phyloP scores from a whole-genome alignment of 2,888 invertebrate species.

The Anodontia alba region DNA sequence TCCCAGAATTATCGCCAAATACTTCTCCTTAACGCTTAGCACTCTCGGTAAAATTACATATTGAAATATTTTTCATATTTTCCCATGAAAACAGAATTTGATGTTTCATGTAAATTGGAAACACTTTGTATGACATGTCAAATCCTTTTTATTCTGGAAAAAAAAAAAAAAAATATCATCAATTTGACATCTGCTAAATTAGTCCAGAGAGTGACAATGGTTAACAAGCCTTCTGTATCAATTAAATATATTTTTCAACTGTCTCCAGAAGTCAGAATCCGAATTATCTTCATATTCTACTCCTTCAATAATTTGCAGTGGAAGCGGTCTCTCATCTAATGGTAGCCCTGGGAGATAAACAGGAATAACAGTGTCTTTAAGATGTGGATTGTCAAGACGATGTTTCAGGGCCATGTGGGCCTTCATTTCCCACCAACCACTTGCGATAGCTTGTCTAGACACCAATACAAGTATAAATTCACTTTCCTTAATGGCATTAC shows the following conservation, averaged over 20 bases:
- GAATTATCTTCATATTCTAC: background rate
- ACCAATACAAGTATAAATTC: conserved; percentile 2
- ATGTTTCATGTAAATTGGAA: no score
- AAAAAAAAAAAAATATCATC: no score
- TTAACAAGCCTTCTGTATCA: no score
- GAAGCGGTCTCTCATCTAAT: background rate
- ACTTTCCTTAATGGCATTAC: background rate
- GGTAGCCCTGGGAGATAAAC: background rate
- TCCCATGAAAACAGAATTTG: no score
- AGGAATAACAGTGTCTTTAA: background rate
- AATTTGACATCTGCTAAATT: no score
- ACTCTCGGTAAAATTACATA: no score
- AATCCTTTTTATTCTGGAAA: no score
- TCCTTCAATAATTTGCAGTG: conserved; percentile 17
- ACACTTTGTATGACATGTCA: no score
- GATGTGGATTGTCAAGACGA: conserved; percentile 2
- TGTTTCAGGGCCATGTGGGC: conserved; percentile 1
- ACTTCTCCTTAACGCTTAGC: no score
- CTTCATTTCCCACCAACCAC: conserved; percentile 10
- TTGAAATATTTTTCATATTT: no score
- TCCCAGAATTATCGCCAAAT: no score
- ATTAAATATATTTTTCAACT: background rate
- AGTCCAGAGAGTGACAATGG: no score
- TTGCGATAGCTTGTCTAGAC: background rate
- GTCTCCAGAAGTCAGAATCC: conserved; percentile 5